These are phyloP conservation scores for Chaetodon trifasciatus DNA, from an alignment of 2,797 vertebrate species.

Conservation along the genomic window DNA sequence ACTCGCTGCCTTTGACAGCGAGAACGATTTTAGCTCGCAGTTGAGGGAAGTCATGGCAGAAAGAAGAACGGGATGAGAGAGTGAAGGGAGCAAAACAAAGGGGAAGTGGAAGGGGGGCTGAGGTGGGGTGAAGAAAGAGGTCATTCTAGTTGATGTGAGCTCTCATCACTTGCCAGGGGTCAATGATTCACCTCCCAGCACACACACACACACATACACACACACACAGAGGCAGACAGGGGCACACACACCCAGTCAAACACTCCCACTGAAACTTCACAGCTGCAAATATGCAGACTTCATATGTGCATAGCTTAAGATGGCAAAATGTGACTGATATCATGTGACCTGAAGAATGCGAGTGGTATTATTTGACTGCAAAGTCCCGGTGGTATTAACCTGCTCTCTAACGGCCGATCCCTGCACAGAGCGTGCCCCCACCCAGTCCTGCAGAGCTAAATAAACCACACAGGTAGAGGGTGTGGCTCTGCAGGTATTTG, in stretches of 20 bases:
- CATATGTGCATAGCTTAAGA: conserved; percentile 35
- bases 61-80: conserved; percentile 48
- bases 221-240: conserved; percentile 5
- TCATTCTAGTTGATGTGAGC: conserved; percentile 72
- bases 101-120: conserved; percentile 20
- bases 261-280: conserved; percentile 19
- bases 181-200: conserved; percentile 67
- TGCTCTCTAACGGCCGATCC: conserved; percentile 41
- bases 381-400: conserved; percentile 53
- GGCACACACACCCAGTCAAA: conserved; percentile 21
- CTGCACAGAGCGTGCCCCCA: conserved; percentile 41
- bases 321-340: conserved; percentile 49
- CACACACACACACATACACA: conserved; percentile 18
- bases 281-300: conserved; percentile 36
- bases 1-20: conserved; percentile 45
- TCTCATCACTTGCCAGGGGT: conserved; percentile 72
- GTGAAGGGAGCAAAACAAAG: conserved; percentile 53
- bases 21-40: conserved; percentile 51
- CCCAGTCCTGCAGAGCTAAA: conserved; percentile 54
- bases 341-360: conserved; percentile 78
- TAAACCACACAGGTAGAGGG: conserved; percentile 79
- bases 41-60: conserved; percentile 54
- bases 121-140: conserved; percentile 32
- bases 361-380: conserved; percentile 56
- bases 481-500: conserved; percentile 74